A percentile compares a stretch with the other conserved stretches of the same genome.
Evolutionary conservation across 2,888 invertebrate species (phyloP).

Genomic region (Noctuana brunneofusca): DNA sequence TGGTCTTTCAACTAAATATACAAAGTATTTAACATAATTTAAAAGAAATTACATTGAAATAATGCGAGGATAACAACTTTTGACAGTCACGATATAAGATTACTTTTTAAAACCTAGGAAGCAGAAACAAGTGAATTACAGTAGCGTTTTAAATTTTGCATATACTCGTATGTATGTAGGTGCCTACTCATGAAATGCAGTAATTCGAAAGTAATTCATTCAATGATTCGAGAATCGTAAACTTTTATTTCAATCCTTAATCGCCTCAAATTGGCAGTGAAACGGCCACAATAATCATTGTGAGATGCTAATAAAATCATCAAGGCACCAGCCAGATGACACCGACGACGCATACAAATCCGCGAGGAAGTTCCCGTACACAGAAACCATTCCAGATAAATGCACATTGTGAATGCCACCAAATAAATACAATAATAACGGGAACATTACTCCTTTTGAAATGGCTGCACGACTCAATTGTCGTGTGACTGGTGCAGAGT

Average conservation of each 20-base stretch:
- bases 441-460: slow-evolving; percentile 38
- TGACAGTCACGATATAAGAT: too few relatives aligned
- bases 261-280: slow-evolving; percentile 23
- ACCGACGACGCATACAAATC: slow-evolving; percentile 21
- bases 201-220: neutral
- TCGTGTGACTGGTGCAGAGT: slow-evolving; percentile 53
- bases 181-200: neutral
- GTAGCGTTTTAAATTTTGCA: too few relatives aligned
- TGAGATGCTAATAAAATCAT: slow-evolving; percentile 34
- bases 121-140: too few relatives aligned
- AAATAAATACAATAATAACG: slow-evolving; percentile 37
- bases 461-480: slow-evolving; percentile 52
- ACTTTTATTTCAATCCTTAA: slow-evolving; percentile 32
- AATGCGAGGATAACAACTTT: neutral
- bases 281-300: slow-evolving; percentile 29
- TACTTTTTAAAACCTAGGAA: too few relatives aligned
- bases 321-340: slow-evolving; percentile 14
- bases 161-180: too few relatives aligned
- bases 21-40: too few relatives aligned
- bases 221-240: slow-evolving; percentile 20
- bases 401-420: slow-evolving; percentile 34
- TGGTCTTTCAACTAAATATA: too few relatives aligned
- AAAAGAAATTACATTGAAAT: too few relatives aligned
- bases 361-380: slow-evolving; percentile 19
- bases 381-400: slow-evolving; percentile 37